Base-by-base conservation (phyloP, 2,888 invertebrate genomes). In the Drosophila setosimentum region DNA sequence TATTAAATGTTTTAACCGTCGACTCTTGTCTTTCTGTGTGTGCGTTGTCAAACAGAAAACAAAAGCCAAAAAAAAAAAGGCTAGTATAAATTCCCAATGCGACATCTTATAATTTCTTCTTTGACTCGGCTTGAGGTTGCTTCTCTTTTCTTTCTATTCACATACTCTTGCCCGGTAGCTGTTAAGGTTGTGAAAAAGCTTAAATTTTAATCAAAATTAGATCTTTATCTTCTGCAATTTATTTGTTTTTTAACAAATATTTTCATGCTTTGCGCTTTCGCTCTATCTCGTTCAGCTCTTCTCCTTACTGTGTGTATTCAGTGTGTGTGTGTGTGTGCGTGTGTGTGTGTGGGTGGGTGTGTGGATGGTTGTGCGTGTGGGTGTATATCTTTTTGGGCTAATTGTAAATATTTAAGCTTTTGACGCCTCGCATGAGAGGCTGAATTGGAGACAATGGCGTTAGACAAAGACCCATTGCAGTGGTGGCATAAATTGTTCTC, bases 141-240 rank as follows among this genome's bases (percentile, higher is more conserved):
- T 49, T 13, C 45, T 48, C 18, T 53, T 29, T 29, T 29, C 3
- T 11, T 50, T 32, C n/a, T 35, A 11, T 7, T 13, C 30, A 51
- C 21, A n/a, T 21, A 42, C 49, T 48, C 68, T 58, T 67, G 78
- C 75, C 85, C 87, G 78, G 87, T 87, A 87, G 87, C 87, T 73
- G 77, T 61, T 73, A 57, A 83, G 90, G 85, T 90, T 87, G 87
- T 87, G 90, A 87, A 87, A 87, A 90, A 87, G 87, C 87, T 87
- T 87, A 88, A 87, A 90, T 90, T 90, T 90, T 90, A 87, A 90
- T 87, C 89, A 87, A 90, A 90, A 87, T 85, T 80, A 85, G 86
- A 89, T 90, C 80, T 76, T 90, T 89, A 89, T 90, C 91, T 77
- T 53, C 72, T 67, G 82, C 83, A 79, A 87, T 81, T 89, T 90